Evolutionary conservation across 1,140 invertebrate genomes (phyloP).

Genomic region (Charaxes varanes): DNA sequence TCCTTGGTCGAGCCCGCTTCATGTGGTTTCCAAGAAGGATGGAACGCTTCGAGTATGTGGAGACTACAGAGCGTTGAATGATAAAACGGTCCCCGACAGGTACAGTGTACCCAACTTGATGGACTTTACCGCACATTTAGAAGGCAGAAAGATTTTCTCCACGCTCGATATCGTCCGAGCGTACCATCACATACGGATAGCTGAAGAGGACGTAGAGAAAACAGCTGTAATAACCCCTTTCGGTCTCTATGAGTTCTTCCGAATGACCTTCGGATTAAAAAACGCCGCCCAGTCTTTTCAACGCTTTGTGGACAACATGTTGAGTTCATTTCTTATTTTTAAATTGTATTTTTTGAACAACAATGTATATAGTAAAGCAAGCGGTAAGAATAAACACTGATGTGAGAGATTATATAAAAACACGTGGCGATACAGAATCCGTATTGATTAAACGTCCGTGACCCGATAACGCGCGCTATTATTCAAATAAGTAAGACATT

Average conservation of each 20-base stretch:
- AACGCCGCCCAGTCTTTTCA: constrained; percentile 12
- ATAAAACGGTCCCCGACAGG: constrained; percentile 8
- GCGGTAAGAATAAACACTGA: no score
- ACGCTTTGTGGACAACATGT: constrained; percentile 7
- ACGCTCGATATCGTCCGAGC: constrained; percentile 9
- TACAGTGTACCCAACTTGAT: constrained; percentile 10
- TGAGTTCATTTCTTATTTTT: no score
- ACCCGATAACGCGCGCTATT: no score
- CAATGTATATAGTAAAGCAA: no score
- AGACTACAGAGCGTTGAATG: constrained; percentile 10
- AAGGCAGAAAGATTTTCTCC: constrained; percentile 5
- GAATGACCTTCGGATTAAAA: constrained; percentile 6
- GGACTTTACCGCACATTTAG: constrained; percentile 8
- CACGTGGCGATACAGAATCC: no score
- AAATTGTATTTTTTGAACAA: no score
- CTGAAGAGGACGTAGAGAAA: constrained; percentile 7
- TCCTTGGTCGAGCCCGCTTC: constrained; percentile 7
- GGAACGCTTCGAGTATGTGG: constrained; percentile 7
- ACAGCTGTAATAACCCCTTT: constrained; percentile 8
- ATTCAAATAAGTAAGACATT: no score
- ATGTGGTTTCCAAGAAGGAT: constrained; percentile 12
- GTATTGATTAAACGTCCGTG: no score
- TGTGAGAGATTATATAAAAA: no score
- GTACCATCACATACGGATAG: constrained; percentile 1
- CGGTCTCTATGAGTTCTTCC: constrained; percentile 5